Evolutionary conservation across 2,113 vertebrate genomes (phyloP).

Genomic region (Ophiodon elongatus): DNA sequence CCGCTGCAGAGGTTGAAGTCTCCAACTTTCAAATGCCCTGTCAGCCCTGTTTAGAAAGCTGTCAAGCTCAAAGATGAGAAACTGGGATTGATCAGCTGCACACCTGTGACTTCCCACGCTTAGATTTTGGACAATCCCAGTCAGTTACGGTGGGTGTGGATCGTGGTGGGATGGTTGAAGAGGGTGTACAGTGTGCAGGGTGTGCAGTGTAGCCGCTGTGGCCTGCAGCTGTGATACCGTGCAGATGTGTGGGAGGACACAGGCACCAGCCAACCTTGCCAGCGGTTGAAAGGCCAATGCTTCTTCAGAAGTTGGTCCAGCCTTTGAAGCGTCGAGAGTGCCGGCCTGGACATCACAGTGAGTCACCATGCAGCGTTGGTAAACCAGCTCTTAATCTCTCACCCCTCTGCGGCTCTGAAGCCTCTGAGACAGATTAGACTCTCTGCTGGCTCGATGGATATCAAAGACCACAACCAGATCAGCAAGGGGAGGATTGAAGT

Average conservation of each 20-base stretch:
- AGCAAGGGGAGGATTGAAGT: neutral
- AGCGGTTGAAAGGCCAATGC: constrained; percentile 65
- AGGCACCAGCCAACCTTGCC: constrained; percentile 55
- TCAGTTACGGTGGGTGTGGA: constrained; percentile 18
- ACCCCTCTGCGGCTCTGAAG: constrained; percentile 7
- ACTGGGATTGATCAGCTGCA: neutral
- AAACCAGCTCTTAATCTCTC: constrained; percentile 61
- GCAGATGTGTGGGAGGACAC: constrained; percentile 63
- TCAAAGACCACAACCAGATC: constrained; percentile 51
- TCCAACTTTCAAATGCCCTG: neutral
- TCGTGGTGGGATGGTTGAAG: neutral
- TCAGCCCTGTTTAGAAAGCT: neutral
- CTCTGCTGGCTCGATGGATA: constrained; percentile 21
- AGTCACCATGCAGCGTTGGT: constrained; percentile 39
- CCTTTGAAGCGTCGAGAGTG: constrained; percentile 69
- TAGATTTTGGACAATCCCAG: no score
- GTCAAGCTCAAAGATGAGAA: neutral
- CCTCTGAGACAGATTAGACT: constrained; percentile 41
- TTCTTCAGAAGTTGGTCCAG: constrained; percentile 72
- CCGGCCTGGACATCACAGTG: constrained; percentile 50
- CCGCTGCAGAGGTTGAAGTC: neutral
- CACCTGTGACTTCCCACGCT: neutral
- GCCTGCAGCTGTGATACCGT: constrained; percentile 53
- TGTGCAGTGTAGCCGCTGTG: constrained; percentile 17
- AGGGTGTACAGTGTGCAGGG: constrained; percentile 5